Conservation (phyloP, 2,888 invertebrate species). For the Automeris io region DNA sequence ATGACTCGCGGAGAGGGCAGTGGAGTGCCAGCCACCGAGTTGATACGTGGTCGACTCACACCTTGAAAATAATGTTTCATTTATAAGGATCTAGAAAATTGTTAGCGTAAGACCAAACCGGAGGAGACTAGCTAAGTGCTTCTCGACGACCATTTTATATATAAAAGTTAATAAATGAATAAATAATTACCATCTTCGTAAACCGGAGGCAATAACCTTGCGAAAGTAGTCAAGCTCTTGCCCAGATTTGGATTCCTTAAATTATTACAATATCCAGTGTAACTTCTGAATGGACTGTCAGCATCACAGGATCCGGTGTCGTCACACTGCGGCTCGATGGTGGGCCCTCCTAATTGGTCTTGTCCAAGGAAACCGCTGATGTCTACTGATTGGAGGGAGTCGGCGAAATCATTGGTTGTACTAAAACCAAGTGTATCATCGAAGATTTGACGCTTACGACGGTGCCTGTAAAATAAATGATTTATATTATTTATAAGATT, state of each 20-base stretch:
- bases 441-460: slow-evolving; percentile 85
- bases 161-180: background rate
- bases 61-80: slow-evolving; percentile 54
- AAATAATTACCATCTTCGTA: slow-evolving; percentile 87
- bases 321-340: slow-evolving; percentile 83
- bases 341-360: slow-evolving; percentile 75
- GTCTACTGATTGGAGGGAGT: slow-evolving; percentile 87
- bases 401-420: slow-evolving; percentile 81
- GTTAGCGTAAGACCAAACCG: too few species aligned
- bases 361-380: slow-evolving; percentile 82
- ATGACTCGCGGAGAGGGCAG: slow-evolving; percentile 92
- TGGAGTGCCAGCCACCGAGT: slow-evolving; percentile 84
- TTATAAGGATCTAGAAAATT: too few species aligned
- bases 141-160: background rate
- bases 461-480: slow-evolving; percentile 55
- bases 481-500: too few species aligned
- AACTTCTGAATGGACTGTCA: slow-evolving; percentile 82
- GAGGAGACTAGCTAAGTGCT: too few species aligned
- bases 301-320: slow-evolving; percentile 84
- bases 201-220: slow-evolving; percentile 88
- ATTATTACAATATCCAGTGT: slow-evolving; percentile 93
- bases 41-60: slow-evolving; percentile 86
- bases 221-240: slow-evolving; percentile 90
- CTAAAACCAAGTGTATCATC: slow-evolving; percentile 71
- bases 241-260: slow-evolving; percentile 88